Percentiles rank a stretch among this genome's conserved stretches.
phyloP scores from a whole-genome alignment of 64 coral and sea anemone genomes.

The Porites australiensis region DNA sequence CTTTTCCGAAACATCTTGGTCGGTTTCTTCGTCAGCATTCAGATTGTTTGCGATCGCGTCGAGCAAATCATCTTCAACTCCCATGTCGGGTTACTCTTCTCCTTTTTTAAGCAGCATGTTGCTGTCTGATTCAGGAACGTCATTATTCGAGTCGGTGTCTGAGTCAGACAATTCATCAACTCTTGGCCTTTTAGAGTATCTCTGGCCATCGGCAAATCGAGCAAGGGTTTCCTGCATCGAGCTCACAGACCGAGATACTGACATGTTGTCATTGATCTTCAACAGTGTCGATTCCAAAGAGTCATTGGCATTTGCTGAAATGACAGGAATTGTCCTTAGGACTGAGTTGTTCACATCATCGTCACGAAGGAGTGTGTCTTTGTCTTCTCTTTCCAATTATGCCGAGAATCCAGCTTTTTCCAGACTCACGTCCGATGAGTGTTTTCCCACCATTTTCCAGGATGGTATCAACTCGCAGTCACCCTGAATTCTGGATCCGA shows the following conservation, averaged over 20 bases:
- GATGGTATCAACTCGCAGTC: not conserved
- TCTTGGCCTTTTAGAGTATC: not conserved
- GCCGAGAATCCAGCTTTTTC: not conserved
- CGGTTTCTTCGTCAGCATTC: constrained; percentile 54
- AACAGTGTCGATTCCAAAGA: constrained; percentile 13
- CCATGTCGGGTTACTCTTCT: not conserved
- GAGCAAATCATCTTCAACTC: constrained; percentile 20
- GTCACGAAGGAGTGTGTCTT: not conserved
- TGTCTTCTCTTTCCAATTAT: not conserved
- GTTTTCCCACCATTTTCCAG: not conserved
- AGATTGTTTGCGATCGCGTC: constrained; percentile 56
- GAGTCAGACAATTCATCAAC: constrained; percentile 28
- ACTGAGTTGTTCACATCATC: not conserved
- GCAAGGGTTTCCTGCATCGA: constrained; percentile 5
- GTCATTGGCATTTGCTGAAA: constrained; percentile 30
- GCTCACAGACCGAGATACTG: constrained; percentile 1
- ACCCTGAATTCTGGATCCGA: no score
- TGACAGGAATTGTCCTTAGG: not conserved
- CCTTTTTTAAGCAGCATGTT: constrained; percentile 38
- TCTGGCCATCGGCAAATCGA: not conserved
- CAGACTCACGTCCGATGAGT: not conserved
- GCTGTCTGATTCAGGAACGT: constrained; percentile 26
- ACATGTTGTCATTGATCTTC: no score
- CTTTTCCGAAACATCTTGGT: constrained; percentile 38
- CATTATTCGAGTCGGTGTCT: constrained; percentile 49